A percentile compares a stretch with the other conserved stretches of the same genome.
phyloP scores from a whole-genome alignment of 2,797 vertebrate genomes.

The Podarcis siculus region DNA sequence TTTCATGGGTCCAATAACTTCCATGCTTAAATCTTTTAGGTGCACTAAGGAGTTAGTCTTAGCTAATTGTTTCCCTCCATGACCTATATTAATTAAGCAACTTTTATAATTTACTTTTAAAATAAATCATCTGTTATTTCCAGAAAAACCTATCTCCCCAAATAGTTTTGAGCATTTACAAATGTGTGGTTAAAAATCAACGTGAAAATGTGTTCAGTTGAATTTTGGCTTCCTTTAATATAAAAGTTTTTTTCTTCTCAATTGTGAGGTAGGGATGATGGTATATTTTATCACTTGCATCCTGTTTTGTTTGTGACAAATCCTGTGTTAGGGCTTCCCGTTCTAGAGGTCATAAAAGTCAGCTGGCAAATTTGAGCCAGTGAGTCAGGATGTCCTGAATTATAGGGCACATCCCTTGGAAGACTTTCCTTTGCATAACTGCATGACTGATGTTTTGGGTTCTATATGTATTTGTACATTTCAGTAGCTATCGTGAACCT shows the following conservation, averaged over 20 bases:
- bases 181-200: not conserved
- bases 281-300: not conserved
- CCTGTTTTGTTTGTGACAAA: not conserved
- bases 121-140: not conserved
- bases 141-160: not conserved
- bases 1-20: slow-evolving; percentile 61
- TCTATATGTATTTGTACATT: not conserved
- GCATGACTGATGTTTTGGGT: not conserved
- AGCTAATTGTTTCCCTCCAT: not conserved
- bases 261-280: not conserved
- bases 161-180: not conserved
- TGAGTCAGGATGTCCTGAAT: slow-evolving; percentile 12
- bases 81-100: not conserved
- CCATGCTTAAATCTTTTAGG: slow-evolving; percentile 59
- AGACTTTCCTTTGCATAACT: not conserved
- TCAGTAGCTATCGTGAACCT: not conserved
- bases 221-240: slow-evolving; percentile 24
- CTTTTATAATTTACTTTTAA: not conserved
- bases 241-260: not conserved
- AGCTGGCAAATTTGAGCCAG: not conserved
- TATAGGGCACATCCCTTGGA: not conserved
- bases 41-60: slow-evolving; percentile 35
- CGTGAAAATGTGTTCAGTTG: not conserved
- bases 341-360: not conserved
- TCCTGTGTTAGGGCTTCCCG: not conserved